Evolutionary conservation across 2,113 vertebrate species (phyloP), one percentile per base, ranked within the genome.

Genomic region (Empidonax traillii): DNA sequence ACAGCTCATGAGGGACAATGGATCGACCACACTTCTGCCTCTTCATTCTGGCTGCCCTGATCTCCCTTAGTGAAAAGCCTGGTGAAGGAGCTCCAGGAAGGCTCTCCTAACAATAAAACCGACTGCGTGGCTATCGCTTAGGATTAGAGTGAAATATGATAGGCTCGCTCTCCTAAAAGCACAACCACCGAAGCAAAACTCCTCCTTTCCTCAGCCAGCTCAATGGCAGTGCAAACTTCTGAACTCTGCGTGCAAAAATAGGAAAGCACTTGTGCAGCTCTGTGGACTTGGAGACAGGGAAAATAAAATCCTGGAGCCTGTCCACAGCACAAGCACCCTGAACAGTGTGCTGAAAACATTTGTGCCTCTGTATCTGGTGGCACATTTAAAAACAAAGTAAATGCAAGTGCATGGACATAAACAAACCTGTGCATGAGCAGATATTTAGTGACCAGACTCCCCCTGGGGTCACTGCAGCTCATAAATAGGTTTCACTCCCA

Each of bases 71-170:
- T 14, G 85, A 95, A 90, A 82, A 85, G 89, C 97, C 85, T 17
- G 27, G 47, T 12, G 56, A 78, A 88, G 88, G 76, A 91, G 89
- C 97, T 94, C 68, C 96, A 93, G 85, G 94, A 96, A 90, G 94
- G 93, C 96, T 97, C 95, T 94, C 55, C 89, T 87, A 97, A 98
- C 98, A 98, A 98, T 97, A 97, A 97, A 95, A 85, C 92, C 55
- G 97, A 81, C 97, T 96, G 97, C 86, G 96, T 97, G 97, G 97
- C 97, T 96, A 94, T 87, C 76, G 96, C 97, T 98, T 98, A 98
- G 97, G 96, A 98, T 98, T 98, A 98, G 98, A 88, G 97, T 97
- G 99, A 98, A 99, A 99, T 97, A 96, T 27, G 98, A 99, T 98
- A 98, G 97, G 96, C 96, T 98, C 95, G 33, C 95, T 95, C 30